Evolutionary conservation across 2,797 vertebrate species (phyloP).

Genomic region (Lagocephalus sceleratus): DNA sequence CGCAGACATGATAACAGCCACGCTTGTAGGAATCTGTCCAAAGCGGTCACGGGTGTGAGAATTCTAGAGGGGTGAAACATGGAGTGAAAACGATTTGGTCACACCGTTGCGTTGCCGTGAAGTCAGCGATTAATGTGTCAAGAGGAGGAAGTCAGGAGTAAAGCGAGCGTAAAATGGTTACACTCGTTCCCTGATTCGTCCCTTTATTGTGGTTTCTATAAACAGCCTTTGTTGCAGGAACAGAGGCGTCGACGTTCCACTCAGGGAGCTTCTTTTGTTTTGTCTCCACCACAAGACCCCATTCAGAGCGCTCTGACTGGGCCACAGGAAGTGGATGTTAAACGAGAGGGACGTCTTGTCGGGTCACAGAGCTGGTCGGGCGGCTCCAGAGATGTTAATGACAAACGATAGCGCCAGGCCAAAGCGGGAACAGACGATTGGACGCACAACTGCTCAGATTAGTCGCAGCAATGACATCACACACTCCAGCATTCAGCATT

Average conservation of each 20-base stretch:
- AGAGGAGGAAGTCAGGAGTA: background rate
- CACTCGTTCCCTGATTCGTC: constrained; percentile 5
- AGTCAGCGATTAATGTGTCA: constrained; percentile 5
- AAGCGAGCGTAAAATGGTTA: background rate
- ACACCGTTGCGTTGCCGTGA: background rate
- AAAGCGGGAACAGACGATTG: constrained; percentile 40
- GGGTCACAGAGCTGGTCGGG: constrained; percentile 6
- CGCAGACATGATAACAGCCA: constrained; percentile 52
- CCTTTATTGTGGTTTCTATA: constrained; percentile 15
- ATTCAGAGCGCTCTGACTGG: constrained; percentile 23
- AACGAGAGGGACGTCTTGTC: constrained; percentile 11
- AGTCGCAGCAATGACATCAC: constrained; percentile 65
- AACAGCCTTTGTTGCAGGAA: constrained; percentile 35
- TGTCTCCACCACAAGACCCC: constrained; percentile 33
- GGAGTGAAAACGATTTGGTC: constrained; percentile 25
- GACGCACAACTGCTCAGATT: constrained; percentile 46
- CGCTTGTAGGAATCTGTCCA: constrained; percentile 43
- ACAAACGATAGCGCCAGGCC: constrained; percentile 4
- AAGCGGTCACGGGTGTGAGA: constrained; percentile 36
- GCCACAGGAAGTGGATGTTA: constrained; percentile 24
- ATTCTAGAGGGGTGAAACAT: constrained; percentile 21
- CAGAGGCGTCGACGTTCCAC: constrained; percentile 37
- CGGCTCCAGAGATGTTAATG: constrained; percentile 10
- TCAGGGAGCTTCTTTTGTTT: constrained; percentile 46
- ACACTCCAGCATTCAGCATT: constrained; percentile 63